Percentiles rank a stretch among this genome's conserved stretches.
Conservation (phyloP, 2,113 vertebrate species). For the Indri indri region DNA sequence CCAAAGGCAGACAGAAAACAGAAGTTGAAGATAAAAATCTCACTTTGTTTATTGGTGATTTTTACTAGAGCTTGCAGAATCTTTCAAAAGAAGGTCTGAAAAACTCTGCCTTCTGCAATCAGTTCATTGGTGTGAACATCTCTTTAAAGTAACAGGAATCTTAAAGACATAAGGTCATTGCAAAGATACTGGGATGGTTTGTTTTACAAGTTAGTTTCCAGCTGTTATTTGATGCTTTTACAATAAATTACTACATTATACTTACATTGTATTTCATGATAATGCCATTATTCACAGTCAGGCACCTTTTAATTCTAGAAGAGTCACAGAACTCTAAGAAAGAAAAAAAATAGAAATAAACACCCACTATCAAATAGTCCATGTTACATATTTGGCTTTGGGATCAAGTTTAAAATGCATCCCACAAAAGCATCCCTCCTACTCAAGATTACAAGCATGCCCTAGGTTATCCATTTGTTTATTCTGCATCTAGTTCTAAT, state of each 20-base stretch:
- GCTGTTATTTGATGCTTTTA: constrained; percentile 5
- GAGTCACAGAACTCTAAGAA: not conserved
- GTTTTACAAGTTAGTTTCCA: constrained; percentile 43
- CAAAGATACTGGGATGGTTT: not conserved
- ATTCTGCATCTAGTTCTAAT: not conserved
- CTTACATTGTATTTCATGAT: not conserved
- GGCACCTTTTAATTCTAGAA: constrained; percentile 8
- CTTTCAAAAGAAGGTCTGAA: not conserved
- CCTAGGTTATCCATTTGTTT: not conserved
- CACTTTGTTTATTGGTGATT: constrained; percentile 31
- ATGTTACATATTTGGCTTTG: not conserved
- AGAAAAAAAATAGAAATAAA: constrained; percentile 25
- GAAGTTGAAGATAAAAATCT: constrained; percentile 11
- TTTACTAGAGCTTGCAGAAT: not conserved
- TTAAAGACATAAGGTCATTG: not conserved
- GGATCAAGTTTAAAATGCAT: not conserved
- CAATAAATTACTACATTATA: not conserved
- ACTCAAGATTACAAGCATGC: not conserved
- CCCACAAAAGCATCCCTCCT: not conserved
- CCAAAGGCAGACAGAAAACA: constrained; percentile 2
- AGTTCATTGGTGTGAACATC: not conserved
- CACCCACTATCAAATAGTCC: not conserved
- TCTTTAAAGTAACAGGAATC: constrained; percentile 30
- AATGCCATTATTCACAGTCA: not conserved
- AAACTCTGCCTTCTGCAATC: constrained; percentile 9